phyloP scores from a whole-genome alignment of 2,113 vertebrate species.

The Syrmaticus mikado region DNA sequence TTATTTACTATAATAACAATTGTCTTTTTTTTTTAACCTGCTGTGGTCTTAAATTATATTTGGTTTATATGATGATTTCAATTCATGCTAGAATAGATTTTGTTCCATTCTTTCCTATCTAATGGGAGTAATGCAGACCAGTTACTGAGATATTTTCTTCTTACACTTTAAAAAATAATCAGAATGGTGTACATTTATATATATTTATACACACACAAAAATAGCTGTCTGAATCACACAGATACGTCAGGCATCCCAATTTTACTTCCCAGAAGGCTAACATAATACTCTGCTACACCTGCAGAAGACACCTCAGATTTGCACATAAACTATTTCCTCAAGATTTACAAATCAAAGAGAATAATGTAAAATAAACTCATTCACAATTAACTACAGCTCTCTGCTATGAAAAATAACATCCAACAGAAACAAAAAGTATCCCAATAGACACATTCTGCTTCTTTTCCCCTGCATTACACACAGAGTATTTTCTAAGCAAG shows the following conservation, averaged over 20 bases:
- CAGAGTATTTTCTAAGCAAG: background rate
- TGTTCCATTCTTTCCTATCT: background rate
- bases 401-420: background rate
- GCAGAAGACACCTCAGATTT: background rate
- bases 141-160: background rate
- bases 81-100: background rate
- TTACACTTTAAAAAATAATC: background rate
- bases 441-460: background rate
- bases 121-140: background rate
- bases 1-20: background rate
- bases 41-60: background rate
- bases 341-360: background rate
- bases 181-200: background rate
- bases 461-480: background rate
- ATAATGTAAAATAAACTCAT: background rate
- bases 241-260: background rate
- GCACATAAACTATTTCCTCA: background rate
- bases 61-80: background rate
- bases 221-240: background rate
- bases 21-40: background rate
- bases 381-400: background rate
- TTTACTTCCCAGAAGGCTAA: background rate
- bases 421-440: background rate
- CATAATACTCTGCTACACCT: background rate
- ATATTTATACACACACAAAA: background rate